Evolutionary conservation across 2,888 invertebrate genomes (phyloP).

Genomic region (Ramazzottius varieornatus): DNA sequence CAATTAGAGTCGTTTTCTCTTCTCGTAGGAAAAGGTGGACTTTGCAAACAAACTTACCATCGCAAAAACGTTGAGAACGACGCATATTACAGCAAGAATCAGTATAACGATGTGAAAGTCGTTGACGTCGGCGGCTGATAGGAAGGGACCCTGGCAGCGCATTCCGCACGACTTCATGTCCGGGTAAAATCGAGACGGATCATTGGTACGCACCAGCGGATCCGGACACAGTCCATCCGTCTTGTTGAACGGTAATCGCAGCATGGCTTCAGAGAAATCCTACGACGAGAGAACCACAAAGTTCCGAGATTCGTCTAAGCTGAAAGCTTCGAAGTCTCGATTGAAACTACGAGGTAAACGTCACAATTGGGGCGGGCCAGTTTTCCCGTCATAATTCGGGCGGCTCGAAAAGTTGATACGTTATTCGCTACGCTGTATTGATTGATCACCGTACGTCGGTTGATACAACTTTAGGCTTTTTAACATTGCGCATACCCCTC

Average conservation of each 20-base stretch:
- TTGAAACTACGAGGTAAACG: no score
- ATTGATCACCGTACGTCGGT: no score
- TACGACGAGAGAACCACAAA: not conserved
- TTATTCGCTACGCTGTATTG: no score
- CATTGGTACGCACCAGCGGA: not conserved
- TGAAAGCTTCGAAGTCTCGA: no score
- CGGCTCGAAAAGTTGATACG: no score
- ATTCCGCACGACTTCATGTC: not conserved
- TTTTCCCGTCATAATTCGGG: no score
- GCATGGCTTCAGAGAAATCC: not conserved
- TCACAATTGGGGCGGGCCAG: no score
- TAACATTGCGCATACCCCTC: no score
- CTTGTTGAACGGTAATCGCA: not conserved
- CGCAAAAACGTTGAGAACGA: not conserved
- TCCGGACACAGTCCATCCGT: not conserved
- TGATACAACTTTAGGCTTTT: no score
- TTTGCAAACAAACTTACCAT: not conserved
- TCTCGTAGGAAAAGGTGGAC: no score
- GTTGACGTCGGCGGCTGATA: not conserved
- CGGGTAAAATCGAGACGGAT: not conserved
- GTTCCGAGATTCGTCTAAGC: no score
- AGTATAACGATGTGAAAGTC: not conserved
- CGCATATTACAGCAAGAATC: not conserved
- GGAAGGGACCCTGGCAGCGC: not conserved
- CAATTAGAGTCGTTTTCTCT: no score